Evolutionary conservation across 2,113 vertebrate genomes (phyloP).

Genomic region (Perccottus glenii): DNA sequence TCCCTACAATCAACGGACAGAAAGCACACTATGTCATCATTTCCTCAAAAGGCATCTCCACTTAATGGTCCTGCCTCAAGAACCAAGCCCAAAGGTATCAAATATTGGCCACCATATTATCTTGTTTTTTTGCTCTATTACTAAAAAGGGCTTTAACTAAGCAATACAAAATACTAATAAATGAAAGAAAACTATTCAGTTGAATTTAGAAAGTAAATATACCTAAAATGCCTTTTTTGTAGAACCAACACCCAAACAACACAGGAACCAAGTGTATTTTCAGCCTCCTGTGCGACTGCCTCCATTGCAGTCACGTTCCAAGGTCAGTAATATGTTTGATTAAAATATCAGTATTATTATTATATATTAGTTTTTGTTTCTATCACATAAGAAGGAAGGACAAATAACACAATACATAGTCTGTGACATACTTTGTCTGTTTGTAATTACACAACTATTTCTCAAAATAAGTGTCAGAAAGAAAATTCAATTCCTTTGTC

Average conservation of each 20-base stretch:
- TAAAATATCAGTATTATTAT: neutral
- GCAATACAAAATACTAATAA: no score
- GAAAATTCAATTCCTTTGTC: no score
- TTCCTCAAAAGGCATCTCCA: neutral
- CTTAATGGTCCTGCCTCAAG: neutral
- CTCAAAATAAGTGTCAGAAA: no score
- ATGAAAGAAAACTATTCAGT: no score
- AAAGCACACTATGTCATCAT: neutral
- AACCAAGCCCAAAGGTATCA: neutral
- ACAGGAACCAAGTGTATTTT: neutral
- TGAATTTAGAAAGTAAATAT: no score
- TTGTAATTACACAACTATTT: no score
- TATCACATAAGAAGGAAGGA: no score
- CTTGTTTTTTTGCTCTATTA: neutral
- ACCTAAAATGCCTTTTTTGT: neutral
- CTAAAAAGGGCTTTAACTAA: no score
- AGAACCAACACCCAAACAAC: neutral
- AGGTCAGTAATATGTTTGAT: conserved; percentile 27
- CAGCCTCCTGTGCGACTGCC: conserved; percentile 31
- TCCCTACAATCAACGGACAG: neutral
- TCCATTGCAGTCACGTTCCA: conserved; percentile 12
- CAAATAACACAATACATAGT: no score
- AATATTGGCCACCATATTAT: neutral
- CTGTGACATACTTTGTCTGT: no score
- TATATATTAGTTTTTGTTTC: neutral